Conservation (phyloP, 2,113 vertebrate species). For the Oncorhynchus gorbuscha region DNA sequence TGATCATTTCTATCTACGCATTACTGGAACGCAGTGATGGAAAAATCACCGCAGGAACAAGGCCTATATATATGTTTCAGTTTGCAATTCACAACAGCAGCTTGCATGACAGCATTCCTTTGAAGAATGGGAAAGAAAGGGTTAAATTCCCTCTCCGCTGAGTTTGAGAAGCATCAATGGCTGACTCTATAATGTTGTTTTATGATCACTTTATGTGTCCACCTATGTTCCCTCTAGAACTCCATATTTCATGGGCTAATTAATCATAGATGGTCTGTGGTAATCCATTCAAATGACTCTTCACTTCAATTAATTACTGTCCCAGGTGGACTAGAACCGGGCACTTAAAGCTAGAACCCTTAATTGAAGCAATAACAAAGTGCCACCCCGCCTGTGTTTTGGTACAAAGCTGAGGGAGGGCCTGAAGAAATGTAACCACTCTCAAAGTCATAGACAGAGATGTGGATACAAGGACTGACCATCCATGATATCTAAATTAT, state of each 20-base stretch:
- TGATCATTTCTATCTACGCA: conserved; percentile 16
- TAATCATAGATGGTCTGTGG: conserved; percentile 65
- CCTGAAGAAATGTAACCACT: too few relatives aligned
- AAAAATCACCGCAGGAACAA: neutral
- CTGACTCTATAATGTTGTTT: conserved; percentile 49
- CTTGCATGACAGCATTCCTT: neutral
- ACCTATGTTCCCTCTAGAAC: conserved; percentile 57
- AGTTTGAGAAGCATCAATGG: conserved; percentile 24
- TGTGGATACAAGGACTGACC: too few relatives aligned
- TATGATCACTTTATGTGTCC: conserved; percentile 58
- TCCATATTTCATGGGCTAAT: conserved; percentile 57
- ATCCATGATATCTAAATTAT: too few relatives aligned
- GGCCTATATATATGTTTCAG: neutral
- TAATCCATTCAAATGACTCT: conserved; percentile 74
- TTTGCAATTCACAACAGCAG: neutral
- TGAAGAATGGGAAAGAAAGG: conserved; percentile 6
- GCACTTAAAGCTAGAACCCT: neutral
- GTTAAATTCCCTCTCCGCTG: conserved; percentile 39
- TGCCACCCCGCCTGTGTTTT: too few relatives aligned
- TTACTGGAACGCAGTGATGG: neutral
- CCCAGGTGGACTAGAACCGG: conserved; percentile 45
- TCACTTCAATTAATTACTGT: conserved; percentile 65
- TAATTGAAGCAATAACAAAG: too few relatives aligned
- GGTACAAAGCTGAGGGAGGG: too few relatives aligned
- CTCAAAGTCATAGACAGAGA: too few relatives aligned